A percentile compares a stretch with the other conserved stretches of the same genome.
These are phyloP conservation scores for Syrrhaptes paradoxus DNA, from an alignment of 2,113 vertebrate genomes.

Conservation along the genomic window DNA sequence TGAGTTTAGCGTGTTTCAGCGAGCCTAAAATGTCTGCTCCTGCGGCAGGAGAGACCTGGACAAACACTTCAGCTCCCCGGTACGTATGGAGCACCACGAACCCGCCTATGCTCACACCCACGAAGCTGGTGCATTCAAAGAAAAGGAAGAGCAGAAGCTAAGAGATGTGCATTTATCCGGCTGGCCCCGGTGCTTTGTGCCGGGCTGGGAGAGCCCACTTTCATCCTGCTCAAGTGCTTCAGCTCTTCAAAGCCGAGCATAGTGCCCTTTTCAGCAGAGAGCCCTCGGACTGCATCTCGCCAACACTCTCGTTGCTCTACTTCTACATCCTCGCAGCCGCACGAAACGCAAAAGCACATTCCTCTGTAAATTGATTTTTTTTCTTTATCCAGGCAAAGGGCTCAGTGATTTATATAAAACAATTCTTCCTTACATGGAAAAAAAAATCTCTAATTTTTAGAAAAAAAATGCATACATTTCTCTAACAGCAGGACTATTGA, in stretches of 20 bases:
- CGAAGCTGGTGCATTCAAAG: background rate
- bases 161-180: background rate
- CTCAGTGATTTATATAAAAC: background rate
- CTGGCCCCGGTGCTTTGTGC: background rate
- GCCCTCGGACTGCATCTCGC: background rate
- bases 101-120: background rate
- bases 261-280: constrained; percentile 29
- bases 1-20: background rate
- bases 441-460: background rate
- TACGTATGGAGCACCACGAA: background rate
- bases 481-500: background rate
- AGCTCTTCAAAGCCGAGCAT: constrained; percentile 40
- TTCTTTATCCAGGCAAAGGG: background rate
- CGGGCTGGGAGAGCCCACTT: constrained; percentile 8
- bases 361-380: constrained; percentile 36
- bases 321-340: background rate
- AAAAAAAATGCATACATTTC: background rate
- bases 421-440: background rate
- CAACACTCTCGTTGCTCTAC: background rate
- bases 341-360: constrained; percentile 43
- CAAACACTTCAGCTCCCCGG: constrained; percentile 31
- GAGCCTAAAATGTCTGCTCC: background rate
- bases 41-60: background rate
- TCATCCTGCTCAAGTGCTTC: constrained; percentile 32
- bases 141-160: background rate